phyloP scores from a whole-genome alignment of 1,140 invertebrate species.

The Temnothorax curvispinosus region DNA sequence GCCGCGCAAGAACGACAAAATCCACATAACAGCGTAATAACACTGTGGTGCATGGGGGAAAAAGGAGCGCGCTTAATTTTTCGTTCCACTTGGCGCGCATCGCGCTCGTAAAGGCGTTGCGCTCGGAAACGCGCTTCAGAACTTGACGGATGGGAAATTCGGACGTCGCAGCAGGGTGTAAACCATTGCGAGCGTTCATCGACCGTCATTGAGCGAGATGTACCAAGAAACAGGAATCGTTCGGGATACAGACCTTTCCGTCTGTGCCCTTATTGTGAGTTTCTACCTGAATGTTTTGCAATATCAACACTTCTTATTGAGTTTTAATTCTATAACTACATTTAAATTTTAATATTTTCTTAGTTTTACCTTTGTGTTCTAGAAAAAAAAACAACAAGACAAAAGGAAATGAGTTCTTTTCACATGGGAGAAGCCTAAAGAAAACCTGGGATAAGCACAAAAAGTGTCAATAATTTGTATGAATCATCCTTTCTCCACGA shows the following conservation, averaged over 20 bases:
- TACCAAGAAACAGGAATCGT: slow-evolving; percentile 28
- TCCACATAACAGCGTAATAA: slow-evolving; percentile 56
- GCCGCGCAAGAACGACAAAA: slow-evolving; percentile 50
- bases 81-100: slow-evolving; percentile 61
- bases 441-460: background rate
- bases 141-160: slow-evolving; percentile 64
- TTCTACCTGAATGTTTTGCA: background rate
- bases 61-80: slow-evolving; percentile 61
- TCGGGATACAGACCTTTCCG: background rate
- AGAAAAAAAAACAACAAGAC: background rate
- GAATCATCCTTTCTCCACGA: background rate
- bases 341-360: background rate
- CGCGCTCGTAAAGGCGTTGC: slow-evolving; percentile 61
- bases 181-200: slow-evolving; percentile 46
- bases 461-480: background rate
- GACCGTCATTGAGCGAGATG: slow-evolving; percentile 43
- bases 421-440: background rate
- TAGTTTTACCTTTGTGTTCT: background rate
- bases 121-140: slow-evolving; percentile 53
- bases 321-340: background rate
- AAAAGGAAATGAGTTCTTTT: background rate
- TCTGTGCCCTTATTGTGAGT: background rate
- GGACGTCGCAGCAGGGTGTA: slow-evolving; percentile 50
- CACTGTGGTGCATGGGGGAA: slow-evolving; percentile 19
- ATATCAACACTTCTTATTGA: background rate